Evolutionary conservation across 2,113 vertebrate genomes (phyloP).

Genomic region (Psittacula cyanocephala): DNA sequence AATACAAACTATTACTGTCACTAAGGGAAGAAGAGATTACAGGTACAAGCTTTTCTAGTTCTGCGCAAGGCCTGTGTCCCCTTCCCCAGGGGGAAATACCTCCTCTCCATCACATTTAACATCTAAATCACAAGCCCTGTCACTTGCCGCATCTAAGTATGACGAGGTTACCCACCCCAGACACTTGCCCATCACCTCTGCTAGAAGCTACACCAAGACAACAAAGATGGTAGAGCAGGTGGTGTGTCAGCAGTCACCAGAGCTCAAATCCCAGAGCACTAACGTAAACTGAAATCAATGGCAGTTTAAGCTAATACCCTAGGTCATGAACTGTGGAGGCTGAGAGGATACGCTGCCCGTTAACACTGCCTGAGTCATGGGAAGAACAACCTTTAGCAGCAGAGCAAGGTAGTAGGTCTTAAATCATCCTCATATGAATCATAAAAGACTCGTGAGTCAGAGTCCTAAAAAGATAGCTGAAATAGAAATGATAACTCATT

Average conservation of each 20-base stretch:
- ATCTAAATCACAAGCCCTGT: neutral
- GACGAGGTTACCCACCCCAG: neutral
- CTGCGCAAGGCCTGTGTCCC: neutral
- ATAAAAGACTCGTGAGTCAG: neutral
- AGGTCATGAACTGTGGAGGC: neutral
- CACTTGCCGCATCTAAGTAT: neutral
- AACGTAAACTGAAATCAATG: neutral
- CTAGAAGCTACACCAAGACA: neutral
- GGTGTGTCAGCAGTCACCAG: neutral
- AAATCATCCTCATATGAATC: neutral
- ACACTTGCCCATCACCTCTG: neutral
- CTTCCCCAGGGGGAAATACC: neutral
- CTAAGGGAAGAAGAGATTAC: neutral
- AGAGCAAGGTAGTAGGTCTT: neutral
- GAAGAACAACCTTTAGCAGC: neutral
- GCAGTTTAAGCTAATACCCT: neutral
- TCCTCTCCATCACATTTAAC: neutral
- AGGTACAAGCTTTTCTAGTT: neutral
- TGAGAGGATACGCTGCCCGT: neutral
- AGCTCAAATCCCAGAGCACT: neutral
- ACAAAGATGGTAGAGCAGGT: neutral
- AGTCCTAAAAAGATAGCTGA: neutral
- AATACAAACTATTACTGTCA: neutral
- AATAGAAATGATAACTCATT: constrained; percentile 4
- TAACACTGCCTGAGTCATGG: neutral